phyloP scores from a whole-genome alignment of 1,140 invertebrate genomes.

The Bombus sibiricus region DNA sequence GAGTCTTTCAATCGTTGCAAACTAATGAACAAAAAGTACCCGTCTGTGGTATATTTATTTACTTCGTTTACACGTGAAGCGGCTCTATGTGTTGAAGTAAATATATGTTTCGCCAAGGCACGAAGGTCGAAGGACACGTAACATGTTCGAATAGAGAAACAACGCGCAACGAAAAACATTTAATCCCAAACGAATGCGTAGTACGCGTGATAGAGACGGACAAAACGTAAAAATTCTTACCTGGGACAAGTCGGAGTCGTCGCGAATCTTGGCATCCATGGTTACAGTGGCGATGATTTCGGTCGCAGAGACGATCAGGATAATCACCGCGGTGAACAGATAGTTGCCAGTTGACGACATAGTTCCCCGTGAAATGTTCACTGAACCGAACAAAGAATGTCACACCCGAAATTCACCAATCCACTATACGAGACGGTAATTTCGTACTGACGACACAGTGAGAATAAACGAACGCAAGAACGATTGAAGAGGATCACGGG shows the following conservation, averaged over 20 bases:
- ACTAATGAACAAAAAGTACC: neutral
- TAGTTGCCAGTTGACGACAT: slow-evolving; percentile 23
- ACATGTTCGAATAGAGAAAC: neutral
- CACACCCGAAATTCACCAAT: slow-evolving; percentile 41
- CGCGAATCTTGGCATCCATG: slow-evolving; percentile 78
- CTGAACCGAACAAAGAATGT: slow-evolving; percentile 31
- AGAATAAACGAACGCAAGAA: neutral
- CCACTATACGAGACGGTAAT: neutral
- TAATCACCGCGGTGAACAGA: slow-evolving; percentile 40
- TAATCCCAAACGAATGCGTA: neutral
- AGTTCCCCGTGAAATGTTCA: slow-evolving; percentile 41
- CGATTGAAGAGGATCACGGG: neutral
- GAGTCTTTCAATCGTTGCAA: neutral
- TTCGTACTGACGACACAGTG: neutral
- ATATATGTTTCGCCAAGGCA: neutral
- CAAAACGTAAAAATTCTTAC: slow-evolving; percentile 53
- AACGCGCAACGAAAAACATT: neutral
- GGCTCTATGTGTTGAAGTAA: neutral
- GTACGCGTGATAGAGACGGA: neutral
- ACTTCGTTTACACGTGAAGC: neutral
- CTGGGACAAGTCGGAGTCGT: slow-evolving; percentile 80
- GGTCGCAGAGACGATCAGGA: slow-evolving; percentile 50
- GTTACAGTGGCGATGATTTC: slow-evolving; percentile 62
- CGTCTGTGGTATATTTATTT: neutral
- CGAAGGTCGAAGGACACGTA: slow-evolving; percentile 47